A percentile compares a stretch with the other conserved stretches of the same genome.
phyloP scores from a whole-genome alignment of 2,888 invertebrate species.

The Sympetrum striolatum region DNA sequence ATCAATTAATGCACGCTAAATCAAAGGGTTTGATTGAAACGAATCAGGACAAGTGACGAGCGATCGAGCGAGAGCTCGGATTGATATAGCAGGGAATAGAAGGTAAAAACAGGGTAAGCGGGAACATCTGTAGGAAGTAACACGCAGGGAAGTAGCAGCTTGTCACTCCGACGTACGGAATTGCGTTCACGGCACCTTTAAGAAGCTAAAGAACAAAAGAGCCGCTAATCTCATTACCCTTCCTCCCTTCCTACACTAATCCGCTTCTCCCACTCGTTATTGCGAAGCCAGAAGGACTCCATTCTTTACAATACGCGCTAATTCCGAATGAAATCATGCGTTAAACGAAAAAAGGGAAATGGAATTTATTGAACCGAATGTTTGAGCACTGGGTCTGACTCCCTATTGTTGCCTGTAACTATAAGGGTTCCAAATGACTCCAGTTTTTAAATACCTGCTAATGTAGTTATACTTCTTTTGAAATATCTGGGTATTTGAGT shows the following conservation, averaged over 20 bases:
- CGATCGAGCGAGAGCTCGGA: too few species aligned
- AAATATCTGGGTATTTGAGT: too few species aligned
- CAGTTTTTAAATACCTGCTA: too few species aligned
- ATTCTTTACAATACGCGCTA: not conserved
- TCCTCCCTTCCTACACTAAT: not conserved
- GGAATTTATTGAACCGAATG: not conserved
- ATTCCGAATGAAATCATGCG: not conserved
- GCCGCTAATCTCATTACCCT: not conserved
- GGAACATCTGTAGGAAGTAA: constrained; percentile 1
- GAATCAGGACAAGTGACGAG: not conserved
- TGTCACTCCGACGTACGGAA: constrained; percentile 27
- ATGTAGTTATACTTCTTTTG: too few species aligned
- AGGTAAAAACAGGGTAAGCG: not conserved
- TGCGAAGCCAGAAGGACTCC: not conserved
- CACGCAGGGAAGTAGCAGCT: constrained; percentile 11
- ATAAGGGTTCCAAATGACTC: not conserved
- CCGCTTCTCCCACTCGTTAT: not conserved
- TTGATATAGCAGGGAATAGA: not conserved
- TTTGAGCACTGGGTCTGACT: not conserved
- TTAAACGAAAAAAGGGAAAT: not conserved
- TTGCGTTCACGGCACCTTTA: constrained; percentile 28
- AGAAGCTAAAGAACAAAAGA: constrained; percentile 5
- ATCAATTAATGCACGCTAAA: too few species aligned
- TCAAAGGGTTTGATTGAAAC: too few species aligned
- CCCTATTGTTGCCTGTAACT: not conserved